Evolutionary conservation across 2,797 vertebrate species (phyloP).

Genomic region (Cyclura pinguis): DNA sequence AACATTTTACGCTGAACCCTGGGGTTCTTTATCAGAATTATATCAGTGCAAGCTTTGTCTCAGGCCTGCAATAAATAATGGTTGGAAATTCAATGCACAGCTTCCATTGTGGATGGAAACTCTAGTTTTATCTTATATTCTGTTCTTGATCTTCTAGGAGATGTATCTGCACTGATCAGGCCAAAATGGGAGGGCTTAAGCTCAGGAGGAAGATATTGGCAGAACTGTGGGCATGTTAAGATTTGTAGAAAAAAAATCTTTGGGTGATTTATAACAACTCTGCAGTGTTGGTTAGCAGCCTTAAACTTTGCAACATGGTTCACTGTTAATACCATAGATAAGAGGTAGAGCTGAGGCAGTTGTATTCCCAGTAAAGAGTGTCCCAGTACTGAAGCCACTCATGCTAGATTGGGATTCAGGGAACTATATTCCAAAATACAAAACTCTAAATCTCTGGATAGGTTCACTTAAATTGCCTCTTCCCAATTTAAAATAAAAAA

Average conservation of each 20-base stretch:
- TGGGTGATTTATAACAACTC: background rate
- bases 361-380: background rate
- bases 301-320: background rate
- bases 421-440: too few relatives aligned
- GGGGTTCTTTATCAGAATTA: slow-evolving; percentile 31
- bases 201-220: background rate
- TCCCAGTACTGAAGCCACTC: background rate
- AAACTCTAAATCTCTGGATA: too few relatives aligned
- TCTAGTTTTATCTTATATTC: fast-evolving
- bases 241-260: background rate
- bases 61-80: slow-evolving; percentile 1
- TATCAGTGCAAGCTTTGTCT: slow-evolving; percentile 19
- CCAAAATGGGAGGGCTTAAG: background rate
- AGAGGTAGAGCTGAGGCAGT: background rate
- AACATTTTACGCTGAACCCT: slow-evolving; percentile 39
- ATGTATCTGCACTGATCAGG: background rate
- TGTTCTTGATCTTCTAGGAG: background rate
- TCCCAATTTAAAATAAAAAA: background rate
- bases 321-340: background rate
- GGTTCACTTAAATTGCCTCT: background rate
- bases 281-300: too few relatives aligned
- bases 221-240: background rate
- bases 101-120: background rate
- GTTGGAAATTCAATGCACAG: background rate
- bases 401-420: too few relatives aligned